These are phyloP conservation scores for rabbit (Oryctolagus cuniculus) DNA, from an alignment of 2,113 vertebrate genomes.

Conservation along the genomic window DNA sequence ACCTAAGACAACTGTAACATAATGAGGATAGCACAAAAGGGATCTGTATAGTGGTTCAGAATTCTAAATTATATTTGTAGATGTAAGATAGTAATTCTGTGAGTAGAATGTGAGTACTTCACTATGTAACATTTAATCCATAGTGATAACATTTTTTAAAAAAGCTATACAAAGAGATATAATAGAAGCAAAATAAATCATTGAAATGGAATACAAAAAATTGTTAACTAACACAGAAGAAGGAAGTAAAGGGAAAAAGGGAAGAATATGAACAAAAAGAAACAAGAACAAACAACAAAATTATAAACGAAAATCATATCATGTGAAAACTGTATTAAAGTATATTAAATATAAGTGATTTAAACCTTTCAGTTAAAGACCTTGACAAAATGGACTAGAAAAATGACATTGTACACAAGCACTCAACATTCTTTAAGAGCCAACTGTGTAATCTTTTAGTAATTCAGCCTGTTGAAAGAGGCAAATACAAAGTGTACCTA, in stretches of 20 bases:
- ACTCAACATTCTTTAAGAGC: background rate
- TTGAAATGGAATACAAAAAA: background rate
- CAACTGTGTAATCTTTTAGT: background rate
- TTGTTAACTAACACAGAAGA: background rate
- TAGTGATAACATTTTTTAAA: background rate
- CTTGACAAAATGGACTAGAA: background rate
- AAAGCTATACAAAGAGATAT: background rate
- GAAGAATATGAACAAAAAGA: background rate
- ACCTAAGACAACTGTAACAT: background rate
- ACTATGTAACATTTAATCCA: background rate
- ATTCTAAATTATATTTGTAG: background rate
- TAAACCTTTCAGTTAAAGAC: background rate
- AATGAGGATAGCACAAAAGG: background rate
- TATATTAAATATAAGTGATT: background rate
- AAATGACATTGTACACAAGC: background rate
- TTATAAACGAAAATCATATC: background rate
- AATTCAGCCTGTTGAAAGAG: background rate
- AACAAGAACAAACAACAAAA: background rate
- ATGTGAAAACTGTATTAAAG: background rate
- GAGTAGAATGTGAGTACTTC: background rate
- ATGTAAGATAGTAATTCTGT: background rate
- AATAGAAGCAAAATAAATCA: background rate
- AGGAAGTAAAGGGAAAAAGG: background rate
- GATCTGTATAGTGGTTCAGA: background rate
- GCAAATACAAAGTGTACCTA: background rate